Evolutionary conservation across 1,140 invertebrate species (phyloP).

Genomic region (Orchestia grillus): DNA sequence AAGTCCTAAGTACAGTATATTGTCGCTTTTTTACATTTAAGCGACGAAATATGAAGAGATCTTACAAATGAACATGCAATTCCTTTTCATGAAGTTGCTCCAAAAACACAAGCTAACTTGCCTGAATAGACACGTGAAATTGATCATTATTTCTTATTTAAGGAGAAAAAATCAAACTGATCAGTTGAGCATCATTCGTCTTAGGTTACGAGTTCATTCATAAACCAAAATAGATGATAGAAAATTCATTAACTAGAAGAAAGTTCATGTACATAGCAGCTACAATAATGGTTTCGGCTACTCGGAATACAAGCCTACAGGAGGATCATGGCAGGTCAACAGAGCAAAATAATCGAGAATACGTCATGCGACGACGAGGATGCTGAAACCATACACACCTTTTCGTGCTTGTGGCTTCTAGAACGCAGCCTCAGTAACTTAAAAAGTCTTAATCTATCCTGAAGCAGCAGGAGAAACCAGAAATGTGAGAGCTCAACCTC

Average conservation of each 20-base stretch:
- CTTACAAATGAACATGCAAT: no score
- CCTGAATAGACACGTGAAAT: no score
- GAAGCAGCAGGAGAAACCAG: background rate
- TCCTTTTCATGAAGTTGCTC: no score
- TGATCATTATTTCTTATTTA: no score
- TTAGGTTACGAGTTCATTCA: background rate
- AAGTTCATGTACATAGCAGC: background rate
- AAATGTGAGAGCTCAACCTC: background rate
- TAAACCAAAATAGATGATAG: background rate
- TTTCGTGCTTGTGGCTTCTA: constrained; percentile 38
- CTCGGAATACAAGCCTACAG: background rate
- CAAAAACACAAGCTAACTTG: no score
- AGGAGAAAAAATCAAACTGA: no score
- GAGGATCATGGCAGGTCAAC: background rate
- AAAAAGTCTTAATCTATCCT: constrained; percentile 49
- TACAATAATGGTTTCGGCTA: background rate
- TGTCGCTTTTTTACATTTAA: no score
- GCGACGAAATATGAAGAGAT: no score
- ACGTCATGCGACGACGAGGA: background rate
- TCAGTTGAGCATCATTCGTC: no score
- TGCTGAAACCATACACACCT: background rate
- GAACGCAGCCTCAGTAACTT: constrained; percentile 30
- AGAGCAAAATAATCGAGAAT: background rate
- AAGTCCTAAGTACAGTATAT: no score
- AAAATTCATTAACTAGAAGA: background rate